Base-by-base conservation (phyloP, 2,797 vertebrate species). In the Paramormyrops hopkinsi region DNA sequence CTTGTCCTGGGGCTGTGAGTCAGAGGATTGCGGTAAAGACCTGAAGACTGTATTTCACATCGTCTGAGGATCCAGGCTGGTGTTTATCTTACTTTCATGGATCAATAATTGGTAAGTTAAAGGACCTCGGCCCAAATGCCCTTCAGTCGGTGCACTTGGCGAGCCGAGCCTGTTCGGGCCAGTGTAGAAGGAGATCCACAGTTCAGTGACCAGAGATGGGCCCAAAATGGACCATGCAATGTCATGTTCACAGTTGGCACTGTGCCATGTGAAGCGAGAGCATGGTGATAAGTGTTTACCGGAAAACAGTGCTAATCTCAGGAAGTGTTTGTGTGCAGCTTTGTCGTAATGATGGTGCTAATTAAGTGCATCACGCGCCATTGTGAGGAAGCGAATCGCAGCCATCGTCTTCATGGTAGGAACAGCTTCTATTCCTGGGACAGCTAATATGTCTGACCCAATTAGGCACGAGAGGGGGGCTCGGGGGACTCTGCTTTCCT, bases 391-490 rank as follows among this genome's bases (percentile, higher is more conserved):
- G 6, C 12, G n/a, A 48, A 9, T 79, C 22, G 12, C 51, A 50
- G 37, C 46, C 22, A 33, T 50, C 54, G 8, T 59, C 53, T 17
- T 17, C 62, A 51, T 46, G 6, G 2, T 6, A 50, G 53, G 83
- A 91, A 89, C 88, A 65, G 89, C 88, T 91, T 90, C 90, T 92
- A 88, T 91, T 91, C 88, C 87, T 92, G 89, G 87, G 50, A 79
- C 37, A 25, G 88, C 56, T 90, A 90, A 91, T 90, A 89, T 85
- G 53, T 90, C 37, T 88, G 89, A 90, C 90, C 88, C 87, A 90
- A 89, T 92, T 91, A 92, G 91, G 87, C 85, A 88, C 41, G 50
- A 53, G 73, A 69, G 87, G 37, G 19, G 22, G 8, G 41, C 22
- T 19, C 33, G 1, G 73, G 37, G 37, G 73, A n/a, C 33, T 76